phyloP scores from a whole-genome alignment of 2,888 invertebrate species.

The Macaria liturata region DNA sequence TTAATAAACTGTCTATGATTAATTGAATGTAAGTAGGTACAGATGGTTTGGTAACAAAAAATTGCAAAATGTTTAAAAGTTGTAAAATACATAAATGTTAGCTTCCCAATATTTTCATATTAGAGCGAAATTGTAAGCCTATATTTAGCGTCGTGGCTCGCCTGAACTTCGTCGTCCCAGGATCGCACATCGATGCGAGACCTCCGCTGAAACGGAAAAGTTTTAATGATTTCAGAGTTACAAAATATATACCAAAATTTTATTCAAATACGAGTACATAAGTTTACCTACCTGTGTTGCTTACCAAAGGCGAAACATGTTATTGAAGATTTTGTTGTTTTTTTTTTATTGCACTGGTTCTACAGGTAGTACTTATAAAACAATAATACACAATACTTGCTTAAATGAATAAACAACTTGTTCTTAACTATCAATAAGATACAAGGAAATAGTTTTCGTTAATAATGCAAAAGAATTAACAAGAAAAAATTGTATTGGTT shows the following conservation, averaged over 20 bases:
- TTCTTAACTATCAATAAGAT: too few relatives aligned
- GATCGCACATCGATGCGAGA: slow-evolving; percentile 41
- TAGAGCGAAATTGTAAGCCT: not conserved
- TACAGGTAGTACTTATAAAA: not conserved
- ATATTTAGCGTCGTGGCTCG: slow-evolving; percentile 26
- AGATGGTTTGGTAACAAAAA: too few relatives aligned
- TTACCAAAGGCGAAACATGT: slow-evolving; percentile 1
- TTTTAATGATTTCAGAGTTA: slow-evolving; percentile 56
- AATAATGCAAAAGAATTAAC: too few relatives aligned
- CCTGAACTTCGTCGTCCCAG: slow-evolving; percentile 33
- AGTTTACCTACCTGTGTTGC: slow-evolving; percentile 7
- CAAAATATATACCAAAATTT: slow-evolving; percentile 19
- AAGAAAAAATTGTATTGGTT: too few relatives aligned
- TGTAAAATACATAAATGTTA: too few relatives aligned
- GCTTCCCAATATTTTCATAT: not conserved
- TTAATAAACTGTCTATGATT: too few relatives aligned
- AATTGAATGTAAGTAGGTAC: too few relatives aligned
- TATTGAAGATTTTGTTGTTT: not conserved
- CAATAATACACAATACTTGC: not conserved
- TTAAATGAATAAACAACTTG: too few relatives aligned
- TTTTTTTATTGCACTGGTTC: not conserved
- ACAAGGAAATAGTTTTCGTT: too few relatives aligned
- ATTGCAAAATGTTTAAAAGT: too few relatives aligned
- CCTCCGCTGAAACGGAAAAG: slow-evolving; percentile 46
- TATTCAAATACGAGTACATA: not conserved